These are phyloP conservation scores for Ceratosolen fusciceps DNA, from an alignment of 1,140 invertebrate genomes.

Conservation along the genomic window DNA sequence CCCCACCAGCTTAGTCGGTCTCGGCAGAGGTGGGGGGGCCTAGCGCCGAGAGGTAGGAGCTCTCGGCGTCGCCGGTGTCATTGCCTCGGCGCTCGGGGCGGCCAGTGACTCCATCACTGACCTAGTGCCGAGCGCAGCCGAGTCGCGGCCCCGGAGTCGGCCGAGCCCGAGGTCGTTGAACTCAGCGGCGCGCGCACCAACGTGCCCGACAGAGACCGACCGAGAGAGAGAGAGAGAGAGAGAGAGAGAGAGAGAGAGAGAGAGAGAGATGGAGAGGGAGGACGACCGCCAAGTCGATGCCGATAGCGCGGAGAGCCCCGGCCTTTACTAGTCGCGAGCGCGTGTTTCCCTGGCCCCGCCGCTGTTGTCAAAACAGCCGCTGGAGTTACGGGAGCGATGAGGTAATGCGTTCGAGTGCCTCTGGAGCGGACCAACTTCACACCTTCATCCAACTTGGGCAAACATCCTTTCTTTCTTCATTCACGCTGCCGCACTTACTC, in stretches of 20 bases:
- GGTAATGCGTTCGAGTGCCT: not conserved
- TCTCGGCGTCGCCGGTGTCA: slow-evolving; percentile 65
- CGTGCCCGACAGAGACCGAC: not conserved
- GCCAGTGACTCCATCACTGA: slow-evolving; percentile 73
- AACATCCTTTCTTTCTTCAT: too few relatives aligned
- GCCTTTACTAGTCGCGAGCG: not conserved
- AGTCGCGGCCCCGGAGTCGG: slow-evolving; percentile 53
- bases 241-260: not conserved
- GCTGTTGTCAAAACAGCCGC: not conserved
- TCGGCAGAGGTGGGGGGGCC: not conserved
- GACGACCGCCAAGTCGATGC: not conserved
- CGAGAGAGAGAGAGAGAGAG: not conserved
- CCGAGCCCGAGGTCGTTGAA: slow-evolving; percentile 66
- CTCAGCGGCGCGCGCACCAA: slow-evolving; percentile 51
- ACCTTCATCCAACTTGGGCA: not conserved
- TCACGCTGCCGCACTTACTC: too few relatives aligned
- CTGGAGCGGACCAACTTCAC: not conserved
- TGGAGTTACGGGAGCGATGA: not conserved
- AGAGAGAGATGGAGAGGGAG: not conserved
- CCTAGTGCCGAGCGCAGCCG: slow-evolving; percentile 70
- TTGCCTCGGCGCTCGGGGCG: slow-evolving; percentile 72
- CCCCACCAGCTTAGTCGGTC: slow-evolving; percentile 10
- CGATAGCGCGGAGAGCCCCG: slow-evolving; percentile 6
- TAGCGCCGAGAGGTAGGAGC: slow-evolving; percentile 49
- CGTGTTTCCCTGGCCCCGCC: not conserved